A percentile compares a stretch with the other conserved stretches of the same genome.
phyloP scores from a whole-genome alignment of 2,888 invertebrate species.

The Ephialtes manifestator region DNA sequence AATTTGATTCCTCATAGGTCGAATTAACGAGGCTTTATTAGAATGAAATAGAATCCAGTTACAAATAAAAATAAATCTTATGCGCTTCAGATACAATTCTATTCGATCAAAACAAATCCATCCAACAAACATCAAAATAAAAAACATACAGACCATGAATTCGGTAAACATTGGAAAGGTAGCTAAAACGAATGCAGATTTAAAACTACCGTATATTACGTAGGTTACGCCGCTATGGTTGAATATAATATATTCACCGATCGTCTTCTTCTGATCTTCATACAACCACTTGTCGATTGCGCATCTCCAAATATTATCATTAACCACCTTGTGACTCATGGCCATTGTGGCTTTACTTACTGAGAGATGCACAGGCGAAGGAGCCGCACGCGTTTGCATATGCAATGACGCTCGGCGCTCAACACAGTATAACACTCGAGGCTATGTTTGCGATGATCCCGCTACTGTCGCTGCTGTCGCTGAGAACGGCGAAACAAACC shows the following conservation, averaged over 20 bases:
- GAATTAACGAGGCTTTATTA: too few species aligned
- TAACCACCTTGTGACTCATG: constrained; percentile 12
- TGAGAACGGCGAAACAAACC: constrained; percentile 41
- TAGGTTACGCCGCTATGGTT: not conserved
- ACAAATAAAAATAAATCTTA: too few species aligned
- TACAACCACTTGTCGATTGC: constrained; percentile 33
- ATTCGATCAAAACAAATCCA: too few species aligned
- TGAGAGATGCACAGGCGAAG: constrained; percentile 3
- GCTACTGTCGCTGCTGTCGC: constrained; percentile 34
- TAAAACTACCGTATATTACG: constrained; percentile 5
- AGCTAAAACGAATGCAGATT: not conserved
- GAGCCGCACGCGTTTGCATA: not conserved
- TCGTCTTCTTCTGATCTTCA: constrained; percentile 1
- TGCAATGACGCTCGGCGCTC: constrained; percentile 21
- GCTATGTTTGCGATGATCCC: constrained; percentile 65
- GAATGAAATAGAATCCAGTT: too few species aligned
- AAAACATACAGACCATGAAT: not conserved
- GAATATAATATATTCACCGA: constrained; percentile 38
- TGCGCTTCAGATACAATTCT: too few species aligned
- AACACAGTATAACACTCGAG: constrained; percentile 47
- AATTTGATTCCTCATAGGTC: too few species aligned
- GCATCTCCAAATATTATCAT: constrained; percentile 40
- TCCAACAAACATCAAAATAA: too few species aligned
- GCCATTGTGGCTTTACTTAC: not conserved
- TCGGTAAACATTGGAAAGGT: not conserved